A percentile compares a stretch with the other conserved stretches of the same genome.
These are phyloP conservation scores for Bemisia tabaci DNA, from an alignment of 1,140 invertebrate genomes.

Conservation along the genomic window DNA sequence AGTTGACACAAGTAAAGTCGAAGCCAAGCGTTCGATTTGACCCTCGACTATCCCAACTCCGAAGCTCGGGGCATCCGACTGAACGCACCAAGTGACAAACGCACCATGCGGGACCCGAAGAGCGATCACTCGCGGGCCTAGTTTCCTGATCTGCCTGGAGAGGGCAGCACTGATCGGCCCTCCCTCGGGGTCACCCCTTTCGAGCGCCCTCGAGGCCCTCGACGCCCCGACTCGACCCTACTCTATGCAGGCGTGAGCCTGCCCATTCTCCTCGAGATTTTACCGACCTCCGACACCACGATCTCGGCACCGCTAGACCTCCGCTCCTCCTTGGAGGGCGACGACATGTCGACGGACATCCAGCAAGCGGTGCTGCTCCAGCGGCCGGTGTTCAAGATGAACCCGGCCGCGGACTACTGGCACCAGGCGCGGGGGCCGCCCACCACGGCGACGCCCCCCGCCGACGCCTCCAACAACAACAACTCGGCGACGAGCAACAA, in stretches of 20 bases:
- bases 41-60: background rate
- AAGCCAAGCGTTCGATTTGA: background rate
- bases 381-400: constrained; percentile 28
- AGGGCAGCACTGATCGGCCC: background rate
- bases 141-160: background rate
- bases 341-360: constrained; percentile 21
- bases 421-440: constrained; percentile 20
- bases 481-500: constrained; percentile 12
- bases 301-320: constrained; percentile 26
- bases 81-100: background rate
- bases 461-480: constrained; percentile 8
- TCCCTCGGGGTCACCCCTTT: too few relatives aligned
- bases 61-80: background rate
- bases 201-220: background rate
- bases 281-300: constrained; percentile 21
- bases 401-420: constrained; percentile 25
- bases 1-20: background rate
- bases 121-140: background rate
- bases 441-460: constrained; percentile 14
- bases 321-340: constrained; percentile 21
- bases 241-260: too few relatives aligned
- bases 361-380: constrained; percentile 26
- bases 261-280: too few relatives aligned
- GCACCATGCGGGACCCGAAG: background rate
- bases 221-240: too few relatives aligned